phyloP scores from a whole-genome alignment of 2,797 vertebrate species.

The Neopelma chrysocephalum region DNA sequence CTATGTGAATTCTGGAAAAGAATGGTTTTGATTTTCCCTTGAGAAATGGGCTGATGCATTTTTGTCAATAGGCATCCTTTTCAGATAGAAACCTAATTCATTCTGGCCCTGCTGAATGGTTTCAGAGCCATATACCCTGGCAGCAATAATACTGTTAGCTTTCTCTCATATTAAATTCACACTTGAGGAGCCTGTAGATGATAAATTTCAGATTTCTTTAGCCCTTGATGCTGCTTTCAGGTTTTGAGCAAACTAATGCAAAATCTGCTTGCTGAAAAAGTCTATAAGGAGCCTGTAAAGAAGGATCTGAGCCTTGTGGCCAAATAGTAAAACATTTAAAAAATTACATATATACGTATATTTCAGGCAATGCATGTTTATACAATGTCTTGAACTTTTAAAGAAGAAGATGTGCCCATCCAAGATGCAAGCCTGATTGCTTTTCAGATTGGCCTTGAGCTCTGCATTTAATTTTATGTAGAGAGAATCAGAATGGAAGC shows the following conservation, averaged over 20 bases:
- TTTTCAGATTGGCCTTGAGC: background rate
- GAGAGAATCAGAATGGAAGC: background rate
- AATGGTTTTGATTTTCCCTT: conserved; percentile 54
- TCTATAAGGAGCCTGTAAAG: background rate
- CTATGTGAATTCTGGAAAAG: background rate
- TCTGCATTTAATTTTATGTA: background rate
- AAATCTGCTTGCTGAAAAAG: background rate
- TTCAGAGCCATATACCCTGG: background rate
- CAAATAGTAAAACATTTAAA: background rate
- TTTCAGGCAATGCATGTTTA: background rate
- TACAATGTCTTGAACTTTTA: background rate
- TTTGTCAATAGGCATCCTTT: conserved; percentile 37
- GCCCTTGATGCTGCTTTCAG: background rate
- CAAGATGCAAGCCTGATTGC: background rate
- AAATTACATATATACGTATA: background rate
- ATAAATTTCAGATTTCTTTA: conserved; percentile 9
- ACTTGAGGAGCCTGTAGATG: background rate
- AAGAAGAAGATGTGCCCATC: background rate
- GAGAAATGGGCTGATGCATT: conserved; percentile 42
- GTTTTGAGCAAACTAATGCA: background rate
- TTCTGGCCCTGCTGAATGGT: conserved; percentile 24
- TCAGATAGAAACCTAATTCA: conserved; percentile 33
- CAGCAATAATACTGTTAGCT: conserved; percentile 10
- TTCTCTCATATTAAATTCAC: background rate
- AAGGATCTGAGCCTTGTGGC: background rate